Base-by-base conservation (phyloP, 2,888 invertebrate genomes). In the Noctuana brunneofusca region DNA sequence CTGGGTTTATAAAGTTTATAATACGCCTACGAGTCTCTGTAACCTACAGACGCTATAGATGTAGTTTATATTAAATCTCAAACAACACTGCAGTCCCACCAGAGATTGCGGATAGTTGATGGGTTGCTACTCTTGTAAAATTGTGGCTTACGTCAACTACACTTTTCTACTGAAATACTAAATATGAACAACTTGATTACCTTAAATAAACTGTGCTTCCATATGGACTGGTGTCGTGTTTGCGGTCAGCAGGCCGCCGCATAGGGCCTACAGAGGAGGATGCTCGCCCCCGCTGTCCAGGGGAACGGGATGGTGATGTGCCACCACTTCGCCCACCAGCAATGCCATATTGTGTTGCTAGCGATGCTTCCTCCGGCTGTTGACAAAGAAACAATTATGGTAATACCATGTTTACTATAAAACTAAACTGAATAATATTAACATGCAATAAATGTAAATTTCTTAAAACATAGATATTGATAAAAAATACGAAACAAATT, bases 211-310 rank as follows among this genome's bases (percentile, higher is more conserved):
- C 93, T 38, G 92, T 94, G 76, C 94, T 94, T 75, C 96, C 95
- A 75, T 97, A 97, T 0, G 97, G 97, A 67, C 97, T 97, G 55
- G 96, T 96, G 84, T 97, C 97, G 75, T 96, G 95, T 75, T 95
- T 95, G 63, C 96, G 93, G 74, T 97, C 96, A 46, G 95, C 94
- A 1, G 96, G 96, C 52, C 96, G 88, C 57, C 97, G 92, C 93
- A 97, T 96, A 0, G 97, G 97, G 0, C 96, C 96, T 20, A 94
- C 94, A 0, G 89, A 87, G 3, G 89, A 87, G 11, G 90, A 87
- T 20, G 89, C 77, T 11, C 89, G 78, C 14, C 89, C 87, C n/a
- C 90, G 76, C 70, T 87, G 88, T 6, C 81, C 82, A 8, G 89
- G 87, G 6, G 83, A 78, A 30, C 89, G 82, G 1, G 89, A 85